Percentiles rank a stretch among this genome's conserved stretches.
Evolutionary conservation across 2,797 vertebrate species (phyloP).

Genomic region (Rhodeus uyekii): DNA sequence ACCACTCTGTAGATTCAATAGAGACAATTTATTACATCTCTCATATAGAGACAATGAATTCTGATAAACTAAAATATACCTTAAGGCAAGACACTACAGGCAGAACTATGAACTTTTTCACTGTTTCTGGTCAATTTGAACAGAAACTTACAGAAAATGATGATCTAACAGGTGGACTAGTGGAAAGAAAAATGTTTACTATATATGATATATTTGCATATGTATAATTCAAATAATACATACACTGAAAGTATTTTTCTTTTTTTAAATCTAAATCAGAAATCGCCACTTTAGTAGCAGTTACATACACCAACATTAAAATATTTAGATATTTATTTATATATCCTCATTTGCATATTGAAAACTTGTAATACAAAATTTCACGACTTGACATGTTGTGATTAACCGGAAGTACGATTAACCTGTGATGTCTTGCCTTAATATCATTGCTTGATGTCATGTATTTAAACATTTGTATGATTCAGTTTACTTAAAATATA

Average conservation of each 20-base stretch:
- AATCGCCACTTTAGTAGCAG: neutral
- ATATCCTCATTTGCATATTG: no score
- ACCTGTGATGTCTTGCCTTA: neutral
- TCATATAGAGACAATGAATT: neutral
- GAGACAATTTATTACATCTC: neutral
- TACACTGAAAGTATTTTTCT: no score
- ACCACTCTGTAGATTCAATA: constrained; percentile 67
- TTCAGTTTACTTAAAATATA: neutral
- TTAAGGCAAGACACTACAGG: neutral
- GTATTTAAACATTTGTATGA: neutral
- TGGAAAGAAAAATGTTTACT: neutral
- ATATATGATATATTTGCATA: neutral
- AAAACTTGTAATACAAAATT: no score
- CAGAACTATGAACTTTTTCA: neutral
- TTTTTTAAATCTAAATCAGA: neutral
- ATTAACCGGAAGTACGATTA: neutral
- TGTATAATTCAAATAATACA: neutral
- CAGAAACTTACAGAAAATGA: no score
- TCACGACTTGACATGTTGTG: no score
- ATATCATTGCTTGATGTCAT: neutral
- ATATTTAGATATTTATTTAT: no score
- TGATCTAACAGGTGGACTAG: neutral
- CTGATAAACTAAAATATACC: neutral
- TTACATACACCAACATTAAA: neutral
- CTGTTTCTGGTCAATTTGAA: no score